A percentile compares a stretch with the other conserved stretches of the same genome.
Conservation (phyloP, 53 echinoderm and acorn worm genomes). For the Temnopleurus reevesii region DNA sequence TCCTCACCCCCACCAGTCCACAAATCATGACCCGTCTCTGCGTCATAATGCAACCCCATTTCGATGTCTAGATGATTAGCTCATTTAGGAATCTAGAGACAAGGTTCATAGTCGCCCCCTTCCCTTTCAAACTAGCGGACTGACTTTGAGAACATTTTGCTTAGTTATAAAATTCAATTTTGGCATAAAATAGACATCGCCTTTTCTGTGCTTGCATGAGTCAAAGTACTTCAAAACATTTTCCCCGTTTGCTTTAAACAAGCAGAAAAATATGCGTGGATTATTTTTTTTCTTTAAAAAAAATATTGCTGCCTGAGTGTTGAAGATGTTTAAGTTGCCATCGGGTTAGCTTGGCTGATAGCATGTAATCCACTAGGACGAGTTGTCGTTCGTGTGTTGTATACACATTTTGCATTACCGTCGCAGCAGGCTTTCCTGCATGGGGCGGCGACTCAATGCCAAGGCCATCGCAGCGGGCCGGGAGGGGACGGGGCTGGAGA, state of each 20-base stretch:
- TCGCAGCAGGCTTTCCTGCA: conserved; percentile 43
- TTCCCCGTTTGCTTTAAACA: too few relatives aligned
- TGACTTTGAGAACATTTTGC: background rate
- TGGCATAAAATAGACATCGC: background rate
- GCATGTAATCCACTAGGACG: too few relatives aligned
- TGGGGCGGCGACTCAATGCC: conserved; percentile 60
- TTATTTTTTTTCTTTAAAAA: too few relatives aligned
- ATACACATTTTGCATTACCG: conserved; percentile 57
- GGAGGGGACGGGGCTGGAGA: conserved; percentile 23
- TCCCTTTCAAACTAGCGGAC: background rate
- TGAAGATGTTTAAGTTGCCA: background rate
- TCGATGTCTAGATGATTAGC: background rate
- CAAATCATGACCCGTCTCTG: conserved; percentile 12
- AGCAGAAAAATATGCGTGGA: too few relatives aligned
- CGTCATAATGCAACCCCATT: background rate
- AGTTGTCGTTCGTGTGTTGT: conserved; percentile 36
- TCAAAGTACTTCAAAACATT: background rate
- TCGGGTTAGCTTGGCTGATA: too few relatives aligned
- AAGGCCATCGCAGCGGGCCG: conserved; percentile 52
- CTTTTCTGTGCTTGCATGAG: background rate
- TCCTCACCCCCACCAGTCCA: too few relatives aligned
- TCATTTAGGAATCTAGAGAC: too few relatives aligned
- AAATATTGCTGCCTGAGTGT: too few relatives aligned
- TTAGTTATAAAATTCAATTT: background rate
- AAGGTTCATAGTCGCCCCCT: background rate